Evolutionary conservation across 1,140 invertebrate genomes (phyloP).

Genomic region (Lepidurus couesii): DNA sequence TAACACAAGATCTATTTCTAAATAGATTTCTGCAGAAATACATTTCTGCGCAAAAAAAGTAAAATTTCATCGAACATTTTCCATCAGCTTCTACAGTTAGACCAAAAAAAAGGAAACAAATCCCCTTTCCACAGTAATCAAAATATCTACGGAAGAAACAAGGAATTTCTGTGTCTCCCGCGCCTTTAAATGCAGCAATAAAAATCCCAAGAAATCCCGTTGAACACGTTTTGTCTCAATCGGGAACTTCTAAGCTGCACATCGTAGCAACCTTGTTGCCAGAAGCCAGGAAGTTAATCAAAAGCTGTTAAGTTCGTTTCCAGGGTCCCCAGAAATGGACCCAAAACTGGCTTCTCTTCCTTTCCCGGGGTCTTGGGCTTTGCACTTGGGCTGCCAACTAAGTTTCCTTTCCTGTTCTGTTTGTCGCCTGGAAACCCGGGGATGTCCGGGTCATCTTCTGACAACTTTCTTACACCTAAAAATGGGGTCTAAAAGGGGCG

Average conservation of each 20-base stretch:
- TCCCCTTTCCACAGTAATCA: too few species aligned
- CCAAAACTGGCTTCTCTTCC: not conserved
- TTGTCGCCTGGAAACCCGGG: not conserved
- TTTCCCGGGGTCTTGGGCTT: not conserved
- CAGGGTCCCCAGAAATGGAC: not conserved
- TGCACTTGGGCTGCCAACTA: not conserved
- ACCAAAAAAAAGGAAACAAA: too few species aligned
- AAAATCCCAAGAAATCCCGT: not conserved
- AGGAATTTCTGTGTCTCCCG: too few species aligned
- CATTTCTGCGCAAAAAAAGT: too few species aligned
- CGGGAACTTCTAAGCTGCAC: not conserved
- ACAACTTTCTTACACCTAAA: not conserved
- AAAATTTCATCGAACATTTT: too few species aligned
- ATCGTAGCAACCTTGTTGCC: not conserved
- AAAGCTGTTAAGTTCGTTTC: conserved; percentile 6
- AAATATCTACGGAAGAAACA: too few species aligned
- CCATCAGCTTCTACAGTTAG: too few species aligned
- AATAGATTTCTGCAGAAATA: too few species aligned
- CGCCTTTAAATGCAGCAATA: too few species aligned
- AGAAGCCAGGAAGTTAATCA: conserved; percentile 2
- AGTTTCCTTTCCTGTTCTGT: not conserved
- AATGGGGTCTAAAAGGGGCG: not conserved
- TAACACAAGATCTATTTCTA: too few species aligned
- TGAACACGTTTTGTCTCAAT: not conserved
- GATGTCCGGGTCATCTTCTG: not conserved